phyloP scores from a whole-genome alignment of 2,797 vertebrate species.

The Rhabdophis nuchalis region DNA sequence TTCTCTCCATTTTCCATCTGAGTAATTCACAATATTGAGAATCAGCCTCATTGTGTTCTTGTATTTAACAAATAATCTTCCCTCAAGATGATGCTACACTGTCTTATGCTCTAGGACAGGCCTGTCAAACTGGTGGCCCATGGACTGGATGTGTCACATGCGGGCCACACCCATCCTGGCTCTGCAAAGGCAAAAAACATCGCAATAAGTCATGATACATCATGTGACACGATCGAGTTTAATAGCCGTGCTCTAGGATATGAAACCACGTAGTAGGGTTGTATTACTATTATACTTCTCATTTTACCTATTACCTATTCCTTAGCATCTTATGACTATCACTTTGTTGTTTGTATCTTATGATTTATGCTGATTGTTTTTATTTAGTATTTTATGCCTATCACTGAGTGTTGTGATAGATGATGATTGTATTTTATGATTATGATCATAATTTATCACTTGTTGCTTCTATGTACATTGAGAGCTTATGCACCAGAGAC shows the following conservation, averaged over 20 bases:
- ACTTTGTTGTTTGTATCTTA: background rate
- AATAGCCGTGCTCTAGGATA: background rate
- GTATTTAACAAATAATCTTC: background rate
- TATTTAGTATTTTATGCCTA: background rate
- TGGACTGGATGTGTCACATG: too few relatives aligned
- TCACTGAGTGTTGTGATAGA: background rate
- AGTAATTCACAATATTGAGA: background rate
- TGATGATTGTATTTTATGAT: background rate
- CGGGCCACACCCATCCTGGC: too few relatives aligned
- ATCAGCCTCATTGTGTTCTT: background rate
- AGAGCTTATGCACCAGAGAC: background rate
- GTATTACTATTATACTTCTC: background rate
- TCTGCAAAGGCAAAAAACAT: too few relatives aligned
- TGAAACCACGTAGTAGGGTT: background rate
- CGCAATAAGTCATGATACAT: too few relatives aligned
- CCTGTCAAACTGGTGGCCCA: too few relatives aligned
- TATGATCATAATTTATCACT: background rate
- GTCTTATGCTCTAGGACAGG: too few relatives aligned
- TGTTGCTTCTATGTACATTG: background rate
- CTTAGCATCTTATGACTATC: background rate
- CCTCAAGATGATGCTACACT: background rate
- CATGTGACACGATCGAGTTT: too few relatives aligned
- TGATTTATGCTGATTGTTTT: background rate
- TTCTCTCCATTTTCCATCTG: background rate
- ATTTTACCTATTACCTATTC: background rate